A percentile compares a stretch with the other conserved stretches of the same genome.
These are phyloP conservation scores for Drosophila macrothrix DNA, from an alignment of 2,888 invertebrate species.

Conservation along the genomic window DNA sequence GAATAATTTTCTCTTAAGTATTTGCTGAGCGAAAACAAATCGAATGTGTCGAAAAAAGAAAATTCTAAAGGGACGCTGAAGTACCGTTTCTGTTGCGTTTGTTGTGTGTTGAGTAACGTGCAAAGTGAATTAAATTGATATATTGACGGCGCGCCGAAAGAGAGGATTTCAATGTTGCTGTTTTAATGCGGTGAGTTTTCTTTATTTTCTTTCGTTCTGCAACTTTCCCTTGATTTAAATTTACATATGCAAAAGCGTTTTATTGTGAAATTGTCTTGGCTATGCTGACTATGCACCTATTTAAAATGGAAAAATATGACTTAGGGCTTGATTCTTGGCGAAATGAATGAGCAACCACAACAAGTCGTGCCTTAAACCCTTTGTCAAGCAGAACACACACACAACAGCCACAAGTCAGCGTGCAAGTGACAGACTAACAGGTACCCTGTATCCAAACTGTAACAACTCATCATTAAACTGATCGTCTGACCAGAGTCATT, in stretches of 20 bases:
- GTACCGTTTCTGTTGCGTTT: not conserved
- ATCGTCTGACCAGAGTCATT: not conserved
- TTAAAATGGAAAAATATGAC: not conserved
- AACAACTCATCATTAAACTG: not conserved
- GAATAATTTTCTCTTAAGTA: not conserved
- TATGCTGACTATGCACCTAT: not conserved
- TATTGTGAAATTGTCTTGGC: not conserved
- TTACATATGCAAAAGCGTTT: not conserved
- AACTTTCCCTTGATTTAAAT: not conserved
- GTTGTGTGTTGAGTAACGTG: not conserved
- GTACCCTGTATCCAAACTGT: not conserved
- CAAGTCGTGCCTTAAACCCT: constrained; percentile 1
- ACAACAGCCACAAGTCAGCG: not conserved
- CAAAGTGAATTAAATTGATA: not conserved
- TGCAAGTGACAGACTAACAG: not conserved
- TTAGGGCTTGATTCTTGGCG: not conserved
- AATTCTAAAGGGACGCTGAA: not conserved
- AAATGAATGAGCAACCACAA: not conserved
- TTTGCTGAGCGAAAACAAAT: not conserved
- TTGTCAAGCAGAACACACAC: constrained; percentile 17
- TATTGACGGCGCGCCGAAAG: not conserved
- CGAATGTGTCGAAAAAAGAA: not conserved
- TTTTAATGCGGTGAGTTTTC: not conserved
- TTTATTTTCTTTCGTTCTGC: not conserved
- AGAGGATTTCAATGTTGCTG: not conserved